phyloP scores from a whole-genome alignment of 92 coral and sea anemone species.

The Heliopora coerulea region DNA sequence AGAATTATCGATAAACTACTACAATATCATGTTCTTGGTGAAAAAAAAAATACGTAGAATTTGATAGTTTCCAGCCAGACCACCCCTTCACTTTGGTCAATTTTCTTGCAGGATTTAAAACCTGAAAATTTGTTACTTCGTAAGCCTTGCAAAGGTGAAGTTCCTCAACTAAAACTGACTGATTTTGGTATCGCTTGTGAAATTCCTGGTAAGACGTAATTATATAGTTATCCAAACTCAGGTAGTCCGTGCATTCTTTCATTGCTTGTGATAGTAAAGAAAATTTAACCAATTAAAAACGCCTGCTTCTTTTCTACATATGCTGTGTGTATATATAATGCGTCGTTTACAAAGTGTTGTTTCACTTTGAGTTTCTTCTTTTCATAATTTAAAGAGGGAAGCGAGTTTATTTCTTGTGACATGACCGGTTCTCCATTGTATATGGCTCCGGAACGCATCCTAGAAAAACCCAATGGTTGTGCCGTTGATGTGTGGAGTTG shows the following conservation, averaged over 20 bases:
- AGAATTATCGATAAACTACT: too few relatives aligned
- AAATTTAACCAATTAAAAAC: too few relatives aligned
- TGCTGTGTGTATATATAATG: too few relatives aligned
- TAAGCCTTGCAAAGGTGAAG: slow-evolving; percentile 64
- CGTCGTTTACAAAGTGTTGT: too few relatives aligned
- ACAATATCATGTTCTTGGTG: too few relatives aligned
- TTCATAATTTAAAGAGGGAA: slow-evolving; percentile 45
- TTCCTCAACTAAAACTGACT: slow-evolving; percentile 84
- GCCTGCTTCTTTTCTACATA: too few relatives aligned
- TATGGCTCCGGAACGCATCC: slow-evolving; percentile 86
- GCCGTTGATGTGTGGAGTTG: slow-evolving; percentile 95
- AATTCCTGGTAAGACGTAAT: slow-evolving; percentile 57
- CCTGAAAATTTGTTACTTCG: slow-evolving; percentile 87
- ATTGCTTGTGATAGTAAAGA: too few relatives aligned
- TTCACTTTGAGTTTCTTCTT: too few relatives aligned
- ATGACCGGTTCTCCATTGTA: slow-evolving; percentile 95
- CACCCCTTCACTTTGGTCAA: too few relatives aligned
- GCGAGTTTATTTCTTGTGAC: slow-evolving; percentile 55
- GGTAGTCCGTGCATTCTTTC: too few relatives aligned
- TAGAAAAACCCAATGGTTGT: slow-evolving; percentile 63
- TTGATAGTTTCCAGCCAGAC: too few relatives aligned
- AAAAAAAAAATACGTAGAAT: too few relatives aligned
- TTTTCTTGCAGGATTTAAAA: slow-evolving; percentile 69
- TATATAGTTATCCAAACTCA: not conserved
- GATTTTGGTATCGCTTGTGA: slow-evolving; percentile 90